Base-by-base conservation (phyloP, 2,888 invertebrate species). In the Cetonia aurata region DNA sequence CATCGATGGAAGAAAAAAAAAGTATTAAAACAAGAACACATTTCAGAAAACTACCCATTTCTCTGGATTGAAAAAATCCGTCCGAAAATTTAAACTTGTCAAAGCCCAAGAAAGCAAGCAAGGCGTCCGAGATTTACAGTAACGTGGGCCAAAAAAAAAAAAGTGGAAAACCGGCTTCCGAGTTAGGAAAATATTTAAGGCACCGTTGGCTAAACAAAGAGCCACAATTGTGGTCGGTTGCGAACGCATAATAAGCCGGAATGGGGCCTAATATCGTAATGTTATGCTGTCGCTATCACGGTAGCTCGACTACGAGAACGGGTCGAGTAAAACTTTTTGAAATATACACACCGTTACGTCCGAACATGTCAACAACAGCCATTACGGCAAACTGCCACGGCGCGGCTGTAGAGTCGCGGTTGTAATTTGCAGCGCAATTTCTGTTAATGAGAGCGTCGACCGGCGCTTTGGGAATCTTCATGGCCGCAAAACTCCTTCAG, bases 311-410 rank as follows among this genome's bases (percentile, higher is more conserved):
- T 48, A 41, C 42, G 41, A 59, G 15, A 59, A 59, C 37, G 42
- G 41, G 41, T 17, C 59, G 25, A 9, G 12, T 46, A 9, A 62
- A 62, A 62, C 46, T 62, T 62, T 62, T 46, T 62, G 62, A 62
- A 62, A 62, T 62, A 62, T 62, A 48, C 25, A 62, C 53, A 10
- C 13, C 53, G 25, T 53, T 25, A 53, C 53, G 44, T 48, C 62
- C 46, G 19, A 46, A 62, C 46, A 62, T 62, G 62, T 62, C 62
- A 46, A 62, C 62, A 62, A 62, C 62, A 62, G 48, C 62, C 62
- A 62, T 62, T 62, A 62, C 62, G 44, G 19, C 19, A 44, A 13
- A 17, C 44, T 15, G 44, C 48, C 13, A 15, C 25, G n/a, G 56
- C 8, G 8, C 25, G 56, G 19, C 9, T 19, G 10, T 37, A 31